Evolutionary conservation across 2,888 invertebrate genomes (phyloP), one percentile per base, ranked within the genome.

Genomic region (Drosophila picticornis): DNA sequence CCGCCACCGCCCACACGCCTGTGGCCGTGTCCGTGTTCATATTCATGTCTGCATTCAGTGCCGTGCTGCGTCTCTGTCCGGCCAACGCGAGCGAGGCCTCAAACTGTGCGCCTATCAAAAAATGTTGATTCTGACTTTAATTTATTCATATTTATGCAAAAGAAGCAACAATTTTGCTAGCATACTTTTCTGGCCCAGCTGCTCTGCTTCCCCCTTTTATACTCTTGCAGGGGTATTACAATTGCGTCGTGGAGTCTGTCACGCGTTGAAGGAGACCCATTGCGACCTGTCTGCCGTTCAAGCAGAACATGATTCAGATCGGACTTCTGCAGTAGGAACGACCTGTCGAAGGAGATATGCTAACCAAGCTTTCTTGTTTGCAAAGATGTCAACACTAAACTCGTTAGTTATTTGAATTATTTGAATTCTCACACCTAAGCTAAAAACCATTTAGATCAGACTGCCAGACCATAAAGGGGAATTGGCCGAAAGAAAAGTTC

Each of bases 121-220:
- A 88, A 77, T 83, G 83, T 90, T 88, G 80, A 88, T 90, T 88
- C 78, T 71, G 72, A 80, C 77, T 90, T 85, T 86, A 90, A 86
- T 86, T 90, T 90, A 90, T 86, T 86, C 90, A 86, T 86, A 86
- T 86, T 86, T 88, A 86, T 86, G 89, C 90, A 86, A 86, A 85
- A 88, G 88, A 83, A 90, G 84, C 88, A 75, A 78, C 62, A 75
- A 84, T 78, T 83, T 76, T 80, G 80, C 77, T 69, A 78, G 90
- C 82, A 84, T 73, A 84, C 82, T 76, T 81, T 78, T 74, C 72
- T 72, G 73, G 69, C 40, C 68, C 83, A 66, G 75, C 72, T 68
- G 72, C 58, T 55, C 52, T 48, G 10, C n/a, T 56, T n/a, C 31
- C 16, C 16, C 19, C 11, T n/a, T 7, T 16, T 16, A 16, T 25